A percentile compares a stretch with the other conserved stretches of the same genome.
Conservation (phyloP, 1,140 invertebrate species). For the Colletes latitarsis region DNA sequence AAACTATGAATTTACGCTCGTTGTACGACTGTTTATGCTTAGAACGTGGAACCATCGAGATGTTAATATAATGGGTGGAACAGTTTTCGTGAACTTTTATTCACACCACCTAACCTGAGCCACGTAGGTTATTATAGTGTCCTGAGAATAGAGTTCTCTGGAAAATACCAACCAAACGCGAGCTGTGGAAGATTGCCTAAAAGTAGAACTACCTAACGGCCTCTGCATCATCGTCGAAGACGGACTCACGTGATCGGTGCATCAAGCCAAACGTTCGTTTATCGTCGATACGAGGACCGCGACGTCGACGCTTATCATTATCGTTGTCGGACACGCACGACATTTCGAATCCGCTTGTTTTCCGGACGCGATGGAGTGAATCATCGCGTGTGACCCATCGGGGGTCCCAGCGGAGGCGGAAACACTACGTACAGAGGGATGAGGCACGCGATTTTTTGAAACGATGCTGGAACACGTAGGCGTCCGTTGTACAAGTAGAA, state of each 20-base stretch:
- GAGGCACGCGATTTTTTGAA: conserved; percentile 33
- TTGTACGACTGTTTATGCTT: too few relatives aligned
- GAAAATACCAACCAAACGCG: too few relatives aligned
- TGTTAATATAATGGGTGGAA: too few relatives aligned
- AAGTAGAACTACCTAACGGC: too few relatives aligned
- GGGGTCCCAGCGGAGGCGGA: conserved; percentile 26
- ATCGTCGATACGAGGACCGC: conserved; percentile 14
- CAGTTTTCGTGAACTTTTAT: too few relatives aligned
- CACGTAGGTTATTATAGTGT: too few relatives aligned
- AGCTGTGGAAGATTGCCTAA: too few relatives aligned
- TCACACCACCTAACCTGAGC: too few relatives aligned
- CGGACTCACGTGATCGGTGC: conserved; percentile 1
- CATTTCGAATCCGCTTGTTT: conserved; percentile 49
- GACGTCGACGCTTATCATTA: conserved; percentile 56
- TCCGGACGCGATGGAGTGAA: conserved; percentile 49
- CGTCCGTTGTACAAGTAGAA: not conserved
- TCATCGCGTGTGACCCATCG: conserved; percentile 45
- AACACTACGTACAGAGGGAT: conserved; percentile 7
- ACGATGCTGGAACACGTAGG: conserved; percentile 28
- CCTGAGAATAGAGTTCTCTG: too few relatives aligned
- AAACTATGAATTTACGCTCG: too few relatives aligned
- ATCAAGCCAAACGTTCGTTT: conserved; percentile 21
- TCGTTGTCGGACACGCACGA: conserved; percentile 53
- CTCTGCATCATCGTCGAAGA: too few relatives aligned
- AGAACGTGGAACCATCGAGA: too few relatives aligned